Percentiles rank a stretch among this genome's conserved stretches.
Conservation (phyloP, 2,888 invertebrate species). For the Caenorhabditis sp. region DNA sequence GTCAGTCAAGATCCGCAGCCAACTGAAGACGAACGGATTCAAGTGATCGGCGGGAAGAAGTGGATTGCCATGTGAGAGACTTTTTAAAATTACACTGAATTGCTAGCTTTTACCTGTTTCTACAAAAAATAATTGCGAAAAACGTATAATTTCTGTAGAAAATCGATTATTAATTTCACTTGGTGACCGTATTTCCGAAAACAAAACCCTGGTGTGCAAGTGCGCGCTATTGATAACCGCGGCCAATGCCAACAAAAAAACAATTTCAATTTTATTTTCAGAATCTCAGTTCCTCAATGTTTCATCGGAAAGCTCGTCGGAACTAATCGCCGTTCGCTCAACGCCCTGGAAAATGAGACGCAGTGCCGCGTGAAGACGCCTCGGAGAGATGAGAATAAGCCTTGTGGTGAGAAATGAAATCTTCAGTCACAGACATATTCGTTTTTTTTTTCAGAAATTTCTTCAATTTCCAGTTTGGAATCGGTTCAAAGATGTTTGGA, state of each 20-base stretch:
- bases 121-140: no score
- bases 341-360: conserved; percentile 62
- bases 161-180: no score
- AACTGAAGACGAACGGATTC: conserved; percentile 44
- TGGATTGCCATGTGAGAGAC: conserved; percentile 40
- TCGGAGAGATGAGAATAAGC: conserved; percentile 33
- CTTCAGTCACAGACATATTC: background rate
- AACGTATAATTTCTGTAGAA: no score
- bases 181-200: no score
- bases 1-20: background rate
- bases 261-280: no score
- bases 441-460: conserved; percentile 57
- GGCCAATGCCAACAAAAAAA: no score
- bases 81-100: background rate
- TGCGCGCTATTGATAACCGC: no score
- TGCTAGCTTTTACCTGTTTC: no score
- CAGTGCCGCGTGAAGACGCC: conserved; percentile 65
- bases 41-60: conserved; percentile 37
- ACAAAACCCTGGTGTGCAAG: no score
- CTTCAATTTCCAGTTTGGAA: conserved; percentile 60
- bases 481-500: conserved; percentile 68
- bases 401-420: conserved; percentile 52
- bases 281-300: conserved; percentile 22
- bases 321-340: conserved; percentile 34
- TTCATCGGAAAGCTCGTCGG: conserved; percentile 53